These are phyloP conservation scores for Spea hammondii DNA, from an alignment of 2,797 vertebrate genomes.

Conservation along the genomic window DNA sequence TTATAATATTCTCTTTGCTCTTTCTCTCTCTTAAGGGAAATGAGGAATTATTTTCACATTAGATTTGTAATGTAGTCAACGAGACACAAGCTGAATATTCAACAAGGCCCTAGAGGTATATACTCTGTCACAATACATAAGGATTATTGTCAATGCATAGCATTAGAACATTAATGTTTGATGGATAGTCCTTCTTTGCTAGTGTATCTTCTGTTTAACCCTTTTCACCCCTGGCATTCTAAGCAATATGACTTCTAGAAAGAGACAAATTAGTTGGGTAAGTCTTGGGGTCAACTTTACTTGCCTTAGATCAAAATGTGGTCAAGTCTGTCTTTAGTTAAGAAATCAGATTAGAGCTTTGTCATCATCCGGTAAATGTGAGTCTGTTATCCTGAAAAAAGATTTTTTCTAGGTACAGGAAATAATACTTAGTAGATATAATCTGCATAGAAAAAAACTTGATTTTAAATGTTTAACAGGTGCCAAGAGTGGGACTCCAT, in stretches of 20 bases:
- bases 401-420: no score
- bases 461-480: no score
- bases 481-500: no score
- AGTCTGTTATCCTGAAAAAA: no score
- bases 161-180: constrained; percentile 41
- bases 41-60: constrained; percentile 56
- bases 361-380: no score
- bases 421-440: no score
- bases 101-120: constrained; percentile 39
- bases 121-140: constrained; percentile 31
- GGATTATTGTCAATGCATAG: constrained; percentile 46
- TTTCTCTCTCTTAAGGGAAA: constrained; percentile 55
- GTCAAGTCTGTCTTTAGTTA: no score
- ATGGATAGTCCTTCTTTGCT: constrained; percentile 21
- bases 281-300: neutral
- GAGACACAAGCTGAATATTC: constrained; percentile 43
- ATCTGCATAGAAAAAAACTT: no score
- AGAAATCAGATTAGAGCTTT: no score
- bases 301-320: neutral
- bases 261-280: constrained; percentile 6
- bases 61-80: constrained; percentile 51
- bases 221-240: constrained; percentile 28
- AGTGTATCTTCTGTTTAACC: constrained; percentile 29
- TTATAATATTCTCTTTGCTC: constrained; percentile 47
- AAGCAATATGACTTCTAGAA: constrained; percentile 3